Evolutionary conservation across 2,888 invertebrate species (phyloP), one percentile per base, ranked within the genome.

Genomic region (Griposia aprilina): DNA sequence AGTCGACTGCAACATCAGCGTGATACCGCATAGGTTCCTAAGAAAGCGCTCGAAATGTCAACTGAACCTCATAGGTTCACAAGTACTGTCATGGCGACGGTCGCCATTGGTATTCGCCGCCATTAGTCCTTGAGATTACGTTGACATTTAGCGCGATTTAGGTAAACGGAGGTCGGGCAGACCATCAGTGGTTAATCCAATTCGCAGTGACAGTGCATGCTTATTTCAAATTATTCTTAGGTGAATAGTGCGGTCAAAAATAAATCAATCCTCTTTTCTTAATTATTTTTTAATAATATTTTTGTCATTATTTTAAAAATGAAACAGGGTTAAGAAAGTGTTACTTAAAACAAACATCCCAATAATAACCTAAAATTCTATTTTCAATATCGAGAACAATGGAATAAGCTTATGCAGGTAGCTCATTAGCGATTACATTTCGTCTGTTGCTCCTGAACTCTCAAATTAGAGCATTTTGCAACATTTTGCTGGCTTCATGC

Each of bases 391-490:
- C 20, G 36, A 52, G 45, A n/a, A 73, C 45, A 60, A 26, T 69
- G 15, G 8, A 48, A 5, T 50, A 10, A 26, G n/a, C 41, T n/a
- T n/a, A n/a, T n/a, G n/a, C n/a, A n/a, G n/a, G n/a, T n/a, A 68
- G 52, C 26, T 82, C 52, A 87, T 87, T 87, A 84, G 55, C 66
- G 69, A 84, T 84, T 75, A 73, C 48, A 50, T 75, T 63, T 79
- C 36, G 84, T 70, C 62, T 75, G 79, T 17, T 78, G 80, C 45
- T 62, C 6, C 8, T 50, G 59, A 65, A 82, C 26, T 60, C 45
- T 50, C 41, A 80, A 80, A 77, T 77, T 66, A 67, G 36, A 23
- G 36, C 52, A 72, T 68, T 83, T 59, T 62, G 66, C 48, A 23
- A n/a, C 52, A 72, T 68, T 83, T 59, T 62, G 66, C 48, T n/a